Base-by-base conservation (phyloP, 2,113 vertebrate species). In the Amazona guildingii region DNA sequence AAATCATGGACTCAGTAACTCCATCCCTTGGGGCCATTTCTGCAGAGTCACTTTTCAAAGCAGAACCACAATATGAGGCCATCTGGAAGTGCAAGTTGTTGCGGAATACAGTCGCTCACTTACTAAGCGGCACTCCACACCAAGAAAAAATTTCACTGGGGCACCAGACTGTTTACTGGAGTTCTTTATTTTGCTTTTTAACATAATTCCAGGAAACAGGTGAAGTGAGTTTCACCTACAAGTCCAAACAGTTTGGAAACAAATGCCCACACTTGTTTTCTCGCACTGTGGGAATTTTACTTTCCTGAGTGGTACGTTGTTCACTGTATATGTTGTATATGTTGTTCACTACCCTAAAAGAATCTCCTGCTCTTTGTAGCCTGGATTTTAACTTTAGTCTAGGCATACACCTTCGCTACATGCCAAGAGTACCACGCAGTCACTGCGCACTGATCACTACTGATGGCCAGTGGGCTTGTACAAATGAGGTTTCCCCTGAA, bases 21-120 rank as follows among this genome's bases (percentile, higher is more conserved):
- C 21, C 11, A 63, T 92, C 94, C 92, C 92, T 84, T 49, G 67
- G 17, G 88, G 81, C 70, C 25, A 83, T 91, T 95, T 86, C 69
- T 92, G 79, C 62, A 92, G 93, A 95, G 94, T 79, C 88, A 95
- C 49, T 91, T 91, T 92, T 94, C 77, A 89, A 88, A 94, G 86
- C 73, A 92, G 44, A 95, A 85, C 41, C 49, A 84, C 62, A 89
- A 48, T n/a, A 20, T 54, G 89, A 92, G 86, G 90, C 88, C 94
- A 94, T 92, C 94, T 96, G 94, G 91, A 95, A 96, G 86, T 8
- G 11, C 28, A 93, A 78, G 59, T 91, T 89, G 33, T 76, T 91
- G 44, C 70, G 76, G 88, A 87, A 85, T 41, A 48, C 16, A 46
- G 57, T 82, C 69, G n/a, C 48, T 94, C 61, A 24, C 73, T 84